Percentiles rank a stretch among this genome's conserved stretches.
Conservation (phyloP, 1,140 invertebrate genomes). For the Chrysomallon squamiferum region DNA sequence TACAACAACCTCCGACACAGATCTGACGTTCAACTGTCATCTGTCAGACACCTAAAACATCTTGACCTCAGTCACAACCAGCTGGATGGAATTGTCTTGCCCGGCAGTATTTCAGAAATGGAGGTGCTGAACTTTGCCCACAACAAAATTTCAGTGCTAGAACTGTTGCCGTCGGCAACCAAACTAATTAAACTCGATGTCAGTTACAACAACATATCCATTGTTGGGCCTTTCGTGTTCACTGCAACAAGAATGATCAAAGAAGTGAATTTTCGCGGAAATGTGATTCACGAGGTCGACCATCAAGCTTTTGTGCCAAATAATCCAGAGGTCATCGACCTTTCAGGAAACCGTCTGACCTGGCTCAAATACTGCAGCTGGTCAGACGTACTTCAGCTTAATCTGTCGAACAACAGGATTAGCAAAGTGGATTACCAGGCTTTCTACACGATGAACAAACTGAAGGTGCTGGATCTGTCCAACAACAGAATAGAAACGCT, state of each 20-base stretch:
- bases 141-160: constrained; percentile 31
- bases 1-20: constrained; percentile 31
- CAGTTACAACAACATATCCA: constrained; percentile 36
- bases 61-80: constrained; percentile 46
- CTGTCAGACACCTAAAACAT: constrained; percentile 23
- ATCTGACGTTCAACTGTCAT: constrained; percentile 18
- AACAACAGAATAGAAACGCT: constrained; percentile 33
- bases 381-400: constrained; percentile 27
- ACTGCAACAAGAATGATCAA: constrained; percentile 22
- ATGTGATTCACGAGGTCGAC: constrained; percentile 34
- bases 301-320: constrained; percentile 35
- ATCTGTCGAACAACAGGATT: constrained; percentile 37
- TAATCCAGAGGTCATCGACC: constrained; percentile 44
- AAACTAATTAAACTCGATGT: constrained; percentile 36
- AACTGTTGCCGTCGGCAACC: constrained; percentile 17
- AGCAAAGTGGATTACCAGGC: constrained; percentile 24
- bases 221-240: constrained; percentile 35
- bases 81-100: constrained; percentile 23
- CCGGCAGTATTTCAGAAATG: constrained; percentile 27
- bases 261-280: constrained; percentile 43
- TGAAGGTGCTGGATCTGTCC: constrained; percentile 37
- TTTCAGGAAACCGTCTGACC: constrained; percentile 45
- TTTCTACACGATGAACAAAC: constrained; percentile 37
- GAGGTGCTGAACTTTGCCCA: constrained; percentile 23
- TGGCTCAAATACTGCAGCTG: constrained; percentile 35